These are phyloP conservation scores for Eremophila alpestris DNA, from an alignment of 2,797 vertebrate genomes.

Conservation along the genomic window DNA sequence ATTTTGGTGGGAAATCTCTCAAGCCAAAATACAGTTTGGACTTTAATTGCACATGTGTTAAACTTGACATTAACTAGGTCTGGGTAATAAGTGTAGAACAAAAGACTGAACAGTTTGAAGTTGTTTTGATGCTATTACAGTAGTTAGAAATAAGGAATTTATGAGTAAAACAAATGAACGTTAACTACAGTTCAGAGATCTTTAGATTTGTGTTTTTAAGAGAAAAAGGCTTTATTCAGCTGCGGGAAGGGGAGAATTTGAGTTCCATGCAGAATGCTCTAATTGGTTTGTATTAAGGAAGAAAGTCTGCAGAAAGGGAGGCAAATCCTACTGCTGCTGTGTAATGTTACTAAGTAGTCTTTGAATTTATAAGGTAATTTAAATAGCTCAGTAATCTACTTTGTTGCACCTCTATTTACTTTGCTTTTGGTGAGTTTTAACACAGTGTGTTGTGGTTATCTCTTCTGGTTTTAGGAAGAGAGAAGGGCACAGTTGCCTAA, in stretches of 20 bases:
- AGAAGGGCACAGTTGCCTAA: constrained; percentile 94
- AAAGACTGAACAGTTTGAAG: not conserved
- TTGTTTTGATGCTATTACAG: not conserved
- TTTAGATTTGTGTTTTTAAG: not conserved
- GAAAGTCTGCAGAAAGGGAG: not conserved
- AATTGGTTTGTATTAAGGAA: not conserved
- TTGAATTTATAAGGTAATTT: not conserved
- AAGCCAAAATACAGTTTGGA: not conserved
- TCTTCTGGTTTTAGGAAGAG: constrained; percentile 85
- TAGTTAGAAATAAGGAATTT: not conserved
- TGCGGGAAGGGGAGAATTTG: not conserved
- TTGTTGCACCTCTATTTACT: not conserved
- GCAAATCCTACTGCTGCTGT: not conserved
- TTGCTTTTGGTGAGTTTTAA: not conserved
- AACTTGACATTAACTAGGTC: not conserved
- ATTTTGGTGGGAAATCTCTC: not conserved
- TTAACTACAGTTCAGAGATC: not conserved
- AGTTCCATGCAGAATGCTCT: not conserved
- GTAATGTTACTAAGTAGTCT: not conserved
- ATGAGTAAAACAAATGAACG: not conserved
- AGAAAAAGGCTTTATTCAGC: not conserved
- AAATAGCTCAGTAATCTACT: not conserved
- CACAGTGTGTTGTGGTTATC: not conserved
- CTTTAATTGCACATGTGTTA: not conserved
- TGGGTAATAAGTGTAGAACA: not conserved